Base-by-base conservation (phyloP, 2,888 invertebrate species). In the Eristalis arbustorum region DNA sequence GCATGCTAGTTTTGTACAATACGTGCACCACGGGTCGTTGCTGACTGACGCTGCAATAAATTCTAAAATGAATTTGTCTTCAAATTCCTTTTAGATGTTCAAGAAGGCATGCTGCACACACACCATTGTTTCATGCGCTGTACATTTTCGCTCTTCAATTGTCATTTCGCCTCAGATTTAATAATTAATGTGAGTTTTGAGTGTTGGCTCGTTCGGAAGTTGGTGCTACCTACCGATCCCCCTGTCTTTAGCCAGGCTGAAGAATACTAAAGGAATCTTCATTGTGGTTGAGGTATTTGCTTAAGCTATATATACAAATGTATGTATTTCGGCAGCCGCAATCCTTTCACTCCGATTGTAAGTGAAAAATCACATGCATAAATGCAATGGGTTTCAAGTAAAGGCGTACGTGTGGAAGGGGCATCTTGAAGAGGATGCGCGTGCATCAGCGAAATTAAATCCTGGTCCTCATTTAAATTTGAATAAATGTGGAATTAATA, bases 401-500 rank as follows among this genome's bases (percentile, higher is more conserved):
- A 87, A 87, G 62, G 66, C 78, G 82, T 68, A 75, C 66, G 57
- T n/a, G 13, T 25, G 57, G 73, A 14, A 63, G 31, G 72, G 74
- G 66, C 28, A 57, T 56, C 49, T 62, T 82, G 62, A 78, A 87
- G 87, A 63, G 87, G 78, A 63, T 71, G 61, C 87, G 82, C 82
- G 82, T 87, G 87, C 82, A 71, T 71, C 74, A 72, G 82, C 66
- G 72, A 80, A 82, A 78, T 82, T 73, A 77, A 83, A 74, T 82
- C 74, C 69, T 57, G 78, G 74, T 72, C 64, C 75, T 78, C 67
- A 82, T 82, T 87, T 87, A 75, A 87, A 87, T 87, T 87, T 82
- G 76, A 87, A 87, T 87, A 83, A 87, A 83, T 87, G 71, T 74
- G 59, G 78, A 78, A 71, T 82, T 87, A 87, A 82, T 78, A 78